Evolutionary conservation across 2,113 vertebrate genomes (phyloP), one percentile per base, ranked within the genome.

Genomic region (Solea solea): DNA sequence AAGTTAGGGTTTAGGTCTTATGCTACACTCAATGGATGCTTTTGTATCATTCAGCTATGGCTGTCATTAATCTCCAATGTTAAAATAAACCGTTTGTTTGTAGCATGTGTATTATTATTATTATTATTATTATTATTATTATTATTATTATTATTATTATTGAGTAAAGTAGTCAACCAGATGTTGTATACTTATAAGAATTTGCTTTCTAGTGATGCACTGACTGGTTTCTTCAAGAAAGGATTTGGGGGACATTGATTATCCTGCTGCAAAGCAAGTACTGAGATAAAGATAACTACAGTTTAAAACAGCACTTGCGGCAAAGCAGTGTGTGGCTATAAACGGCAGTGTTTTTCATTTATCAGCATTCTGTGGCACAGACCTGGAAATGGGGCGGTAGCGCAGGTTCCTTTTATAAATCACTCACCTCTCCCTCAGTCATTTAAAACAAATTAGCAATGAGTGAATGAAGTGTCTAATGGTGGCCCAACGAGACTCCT

Each of bases 371-470:
- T 81, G 76, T 78, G 54, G 42, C 48, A 80, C 57, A 79, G 61
- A 72, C 74, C 71, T 84, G 46, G 45, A 64, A 78, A 72, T 56
- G 59, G 66, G 16, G 2, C 62, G 60, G 56, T 70, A 71, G 69
- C 64, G 76, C 40, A 42, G 64, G 80, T 76, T 75, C 74, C 84
- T 74, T 85, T 81, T 84, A 21, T 88, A 85, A 85, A 83, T 79
- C 58, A 53, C 75, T 86, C 87, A 90, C 88, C 88, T 90, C 76
- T 89, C 77, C 73, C 88, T 90, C 84, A 87, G 84, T 91, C 89
- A 90, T 91, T 91, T 90, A 89, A 91, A 92, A 89, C 87, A 84
- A 92, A 91, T 91, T 88, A 92, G 89, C 56, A 73, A 78, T 62
- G 88, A 86, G 83, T 59, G 61, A 87, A 82, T 54, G 82, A 86